Evolutionary conservation across 2,888 invertebrate species (phyloP), one percentile per base, ranked within the genome.

Genomic region (Dioctria linearis): DNA sequence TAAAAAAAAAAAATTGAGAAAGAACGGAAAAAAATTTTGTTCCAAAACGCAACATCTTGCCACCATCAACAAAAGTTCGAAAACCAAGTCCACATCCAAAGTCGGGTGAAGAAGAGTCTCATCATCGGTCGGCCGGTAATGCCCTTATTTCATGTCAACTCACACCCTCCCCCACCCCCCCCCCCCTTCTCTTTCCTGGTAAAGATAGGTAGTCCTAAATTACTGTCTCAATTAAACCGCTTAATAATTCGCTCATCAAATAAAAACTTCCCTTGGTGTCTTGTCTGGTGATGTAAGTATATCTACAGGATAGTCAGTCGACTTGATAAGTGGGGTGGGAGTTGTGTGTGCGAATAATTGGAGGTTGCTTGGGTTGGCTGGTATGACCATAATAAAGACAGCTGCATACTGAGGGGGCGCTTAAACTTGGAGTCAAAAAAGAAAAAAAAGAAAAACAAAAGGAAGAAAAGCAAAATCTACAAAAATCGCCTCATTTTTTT

Each of bases 181-280:
- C 69, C 61, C 6, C 66, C 11, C 42, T 37, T 5, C 42, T 1
- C 61, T 25, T 2, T 25, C 25, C 25, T 2, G 1, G 25, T 25
- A 25, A 25, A 25, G 25, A 25, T 25, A 39, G 66, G 5, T 11
- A 61, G 63, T 46, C 39, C 49, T 49, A 76, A 76, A 76, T 76
- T 76, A 76, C 76, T 49, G 76, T 76, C 76, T 76, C 76, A 76
- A 76, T 76, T 76, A 76, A 76, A 63, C 61, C 63, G 76, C 76
- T 76, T 76, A 76, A 76, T 76, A 76, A 76, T 76, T 76, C 63
- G 61, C 76, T 76, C 76, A 76, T 76, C 76, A 76, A 76, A 76
- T 76, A 76, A 76, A 76, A 76, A 76, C 76, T 76, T 63, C 76
- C 73, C 76, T 57, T 63, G 63, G 63, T 76, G 63, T 43, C 67